Evolutionary conservation across 2,113 vertebrate species (phyloP).

Genomic region (Heloderma charlesbogerti): DNA sequence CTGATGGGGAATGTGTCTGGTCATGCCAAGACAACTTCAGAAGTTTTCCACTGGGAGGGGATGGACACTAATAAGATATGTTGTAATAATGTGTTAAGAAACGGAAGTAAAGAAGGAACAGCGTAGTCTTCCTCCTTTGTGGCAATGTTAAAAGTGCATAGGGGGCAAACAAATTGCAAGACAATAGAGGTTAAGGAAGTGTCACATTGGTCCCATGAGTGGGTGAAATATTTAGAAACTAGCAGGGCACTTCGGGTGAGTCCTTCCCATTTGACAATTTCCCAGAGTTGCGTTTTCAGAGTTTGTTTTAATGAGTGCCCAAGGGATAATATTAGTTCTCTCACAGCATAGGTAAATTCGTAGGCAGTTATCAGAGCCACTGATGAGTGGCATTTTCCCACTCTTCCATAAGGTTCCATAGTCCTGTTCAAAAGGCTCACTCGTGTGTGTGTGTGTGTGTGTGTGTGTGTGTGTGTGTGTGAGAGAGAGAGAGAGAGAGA

Average conservation of each 20-base stretch:
- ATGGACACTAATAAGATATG: neutral
- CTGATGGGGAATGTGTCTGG: neutral
- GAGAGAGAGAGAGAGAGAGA: too few species aligned
- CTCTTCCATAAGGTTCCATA: neutral
- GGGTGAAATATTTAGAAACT: neutral
- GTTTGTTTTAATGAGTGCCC: slow-evolving; percentile 12
- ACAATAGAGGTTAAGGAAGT: rapidly evolving
- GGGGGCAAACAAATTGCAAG: neutral
- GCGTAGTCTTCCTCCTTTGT: rapidly evolving
- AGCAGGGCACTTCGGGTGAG: neutral
- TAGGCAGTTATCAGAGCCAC: neutral
- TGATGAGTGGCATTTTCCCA: slow-evolving; percentile 1
- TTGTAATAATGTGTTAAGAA: rapidly evolving
- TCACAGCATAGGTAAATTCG: slow-evolving; percentile 8
- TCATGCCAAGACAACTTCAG: neutral
- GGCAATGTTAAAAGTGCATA: neutral
- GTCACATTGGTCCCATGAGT: rapidly evolving
- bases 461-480: neutral
- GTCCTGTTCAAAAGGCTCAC: neutral
- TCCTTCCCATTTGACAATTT: neutral
- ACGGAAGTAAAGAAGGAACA: rapidly evolving
- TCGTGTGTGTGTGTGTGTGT: neutral
- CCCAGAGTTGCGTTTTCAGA: neutral
- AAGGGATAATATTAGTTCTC: neutral
- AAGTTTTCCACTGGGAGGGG: neutral